Percentiles rank a stretch among this genome's conserved stretches.
phyloP scores from a whole-genome alignment of 2,797 vertebrate genomes.

The Sus cebifrons region DNA sequence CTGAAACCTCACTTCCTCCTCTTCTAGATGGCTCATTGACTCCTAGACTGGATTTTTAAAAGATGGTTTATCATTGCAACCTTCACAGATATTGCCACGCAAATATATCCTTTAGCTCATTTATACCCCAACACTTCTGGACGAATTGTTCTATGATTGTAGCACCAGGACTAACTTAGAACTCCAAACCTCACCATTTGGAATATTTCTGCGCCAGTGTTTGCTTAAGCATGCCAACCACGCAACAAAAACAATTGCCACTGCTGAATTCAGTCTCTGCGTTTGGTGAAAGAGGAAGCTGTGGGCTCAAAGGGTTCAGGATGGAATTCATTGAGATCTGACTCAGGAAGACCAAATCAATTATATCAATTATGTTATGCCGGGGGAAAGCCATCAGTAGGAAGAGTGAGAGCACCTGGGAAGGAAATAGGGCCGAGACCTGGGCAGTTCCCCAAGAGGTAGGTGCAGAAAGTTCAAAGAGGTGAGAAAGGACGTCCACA shows the following conservation, averaged over 20 bases:
- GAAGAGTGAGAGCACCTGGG: background rate
- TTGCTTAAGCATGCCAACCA: slow-evolving; percentile 30
- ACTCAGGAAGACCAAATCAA: too few species aligned
- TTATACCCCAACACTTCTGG: slow-evolving; percentile 26
- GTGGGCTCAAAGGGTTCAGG: slow-evolving; percentile 12
- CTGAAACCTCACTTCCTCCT: slow-evolving; percentile 8
- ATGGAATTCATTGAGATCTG: background rate
- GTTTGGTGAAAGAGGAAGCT: slow-evolving; percentile 45
- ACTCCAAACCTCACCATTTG: slow-evolving; percentile 52
- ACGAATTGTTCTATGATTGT: slow-evolving; percentile 25
- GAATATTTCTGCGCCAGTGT: slow-evolving; percentile 29
- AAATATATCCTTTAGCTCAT: slow-evolving; percentile 34
- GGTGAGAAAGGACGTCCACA: background rate
- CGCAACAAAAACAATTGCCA: slow-evolving; percentile 18
- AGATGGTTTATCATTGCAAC: background rate
- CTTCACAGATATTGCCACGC: slow-evolving; percentile 36
- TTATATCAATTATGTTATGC: background rate
- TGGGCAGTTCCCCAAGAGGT: slow-evolving; percentile 27
- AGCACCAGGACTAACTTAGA: slow-evolving; percentile 46
- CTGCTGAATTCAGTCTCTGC: slow-evolving; percentile 47
- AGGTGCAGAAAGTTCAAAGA: slow-evolving; percentile 18
- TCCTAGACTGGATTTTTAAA: background rate
- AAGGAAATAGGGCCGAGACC: slow-evolving; percentile 47
- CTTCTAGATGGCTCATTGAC: slow-evolving; percentile 56
- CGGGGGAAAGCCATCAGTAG: background rate